phyloP scores from a whole-genome alignment of 2,888 invertebrate genomes.

The Andrena dorsata region DNA sequence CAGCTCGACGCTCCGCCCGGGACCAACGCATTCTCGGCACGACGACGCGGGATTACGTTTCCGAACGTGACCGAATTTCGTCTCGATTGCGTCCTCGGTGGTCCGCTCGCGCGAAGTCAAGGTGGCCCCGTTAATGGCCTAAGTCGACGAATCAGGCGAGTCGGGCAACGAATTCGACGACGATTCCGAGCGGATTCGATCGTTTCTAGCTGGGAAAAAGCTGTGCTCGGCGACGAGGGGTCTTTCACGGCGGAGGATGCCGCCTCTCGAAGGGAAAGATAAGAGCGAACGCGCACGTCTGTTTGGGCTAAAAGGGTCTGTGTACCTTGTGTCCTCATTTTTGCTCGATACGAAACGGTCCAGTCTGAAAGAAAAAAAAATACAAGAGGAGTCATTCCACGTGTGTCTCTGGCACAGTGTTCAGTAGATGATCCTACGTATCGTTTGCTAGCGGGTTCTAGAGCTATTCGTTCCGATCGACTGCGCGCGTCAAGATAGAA shows the following conservation, averaged over 20 bases:
- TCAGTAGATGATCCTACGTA: conserved; percentile 37
- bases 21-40: conserved; percentile 11
- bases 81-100: conserved; percentile 12
- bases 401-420: conserved; percentile 36
- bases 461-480: neutral
- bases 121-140: neutral
- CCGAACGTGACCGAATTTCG: conserved; percentile 27
- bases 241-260: neutral
- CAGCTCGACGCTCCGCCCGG: conserved; percentile 8
- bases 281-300: conserved; percentile 9
- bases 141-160: conserved; percentile 1
- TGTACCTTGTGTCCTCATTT: conserved; percentile 79
- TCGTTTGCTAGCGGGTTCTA: conserved; percentile 5
- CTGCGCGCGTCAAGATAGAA: neutral
- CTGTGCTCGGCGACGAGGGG: neutral
- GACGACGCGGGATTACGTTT: conserved; percentile 11
- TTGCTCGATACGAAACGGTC: conserved; percentile 77
- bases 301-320: conserved; percentile 46
- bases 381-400: conserved; percentile 69
- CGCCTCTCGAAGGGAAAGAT: conserved; percentile 17
- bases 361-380: conserved; percentile 79
- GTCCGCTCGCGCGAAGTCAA: neutral
- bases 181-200: conserved; percentile 1
- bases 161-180: neutral
- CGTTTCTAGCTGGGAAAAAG: neutral